Evolutionary conservation across 2,113 vertebrate genomes (phyloP).

Genomic region (Elephantulus edwardii): DNA sequence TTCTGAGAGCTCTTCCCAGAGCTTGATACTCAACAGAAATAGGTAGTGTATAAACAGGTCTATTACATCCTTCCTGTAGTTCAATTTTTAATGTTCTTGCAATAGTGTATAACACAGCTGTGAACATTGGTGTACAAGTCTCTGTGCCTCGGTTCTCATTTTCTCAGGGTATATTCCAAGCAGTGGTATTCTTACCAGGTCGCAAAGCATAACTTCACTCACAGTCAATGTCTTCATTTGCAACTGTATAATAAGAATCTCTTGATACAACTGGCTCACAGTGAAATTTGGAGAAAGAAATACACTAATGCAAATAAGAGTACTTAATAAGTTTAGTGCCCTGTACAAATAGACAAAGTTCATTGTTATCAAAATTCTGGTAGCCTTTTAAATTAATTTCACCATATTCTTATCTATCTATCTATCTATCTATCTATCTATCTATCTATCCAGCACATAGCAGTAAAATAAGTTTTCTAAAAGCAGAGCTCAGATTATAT

Average conservation of each 20-base stretch:
- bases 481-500: conserved; percentile 11
- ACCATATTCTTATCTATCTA: neutral
- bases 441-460: neutral
- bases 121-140: too few relatives aligned
- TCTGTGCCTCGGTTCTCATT: too few relatives aligned
- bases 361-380: neutral
- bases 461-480: conserved; percentile 10
- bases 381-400: neutral
- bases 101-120: too few relatives aligned
- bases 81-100: too few relatives aligned
- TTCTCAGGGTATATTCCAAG: too few relatives aligned
- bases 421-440: too few relatives aligned
- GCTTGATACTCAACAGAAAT: neutral
- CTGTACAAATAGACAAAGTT: conserved; percentile 23
- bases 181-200: neutral
- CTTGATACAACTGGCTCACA: neutral
- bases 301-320: neutral
- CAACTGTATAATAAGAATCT: conserved; percentile 10
- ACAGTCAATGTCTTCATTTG: neutral
- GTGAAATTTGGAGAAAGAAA: conserved; percentile 21
- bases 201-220: neutral
- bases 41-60: neutral
- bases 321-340: conserved; percentile 3
- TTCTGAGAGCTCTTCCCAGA: neutral
- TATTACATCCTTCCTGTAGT: neutral